These are phyloP conservation scores for Phthorimaea operculella DNA, from an alignment of 1,140 invertebrate species.

Conservation along the genomic window DNA sequence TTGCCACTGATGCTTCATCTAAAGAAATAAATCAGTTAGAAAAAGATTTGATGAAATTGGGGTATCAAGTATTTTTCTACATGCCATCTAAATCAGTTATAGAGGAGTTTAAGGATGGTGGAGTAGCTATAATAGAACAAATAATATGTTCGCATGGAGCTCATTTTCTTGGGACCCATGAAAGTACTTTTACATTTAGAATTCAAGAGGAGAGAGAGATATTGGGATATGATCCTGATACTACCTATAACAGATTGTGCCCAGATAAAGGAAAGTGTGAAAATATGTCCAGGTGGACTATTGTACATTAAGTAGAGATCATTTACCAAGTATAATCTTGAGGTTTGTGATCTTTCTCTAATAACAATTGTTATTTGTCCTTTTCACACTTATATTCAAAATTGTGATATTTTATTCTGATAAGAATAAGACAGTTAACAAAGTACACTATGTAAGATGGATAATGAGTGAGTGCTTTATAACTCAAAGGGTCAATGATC, in stretches of 20 bases:
- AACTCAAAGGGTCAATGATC: too few species aligned
- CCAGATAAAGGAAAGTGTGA: constrained; percentile 56
- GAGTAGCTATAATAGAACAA: constrained; percentile 95
- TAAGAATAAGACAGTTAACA: too few species aligned
- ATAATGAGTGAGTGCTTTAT: too few species aligned
- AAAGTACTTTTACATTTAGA: constrained; percentile 95
- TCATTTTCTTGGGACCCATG: constrained; percentile 91
- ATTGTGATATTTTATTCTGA: too few species aligned
- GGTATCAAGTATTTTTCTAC: constrained; percentile 43
- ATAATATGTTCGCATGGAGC: constrained; percentile 91
- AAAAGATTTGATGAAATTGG: constrained; percentile 30
- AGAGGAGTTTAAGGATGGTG: constrained; percentile 81
- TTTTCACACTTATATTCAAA: too few species aligned
- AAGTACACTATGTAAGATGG: too few species aligned
- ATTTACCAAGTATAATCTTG: too few species aligned
- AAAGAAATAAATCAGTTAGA: constrained; percentile 67
- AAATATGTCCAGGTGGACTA: constrained; percentile 47
- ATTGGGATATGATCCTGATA: constrained; percentile 81
- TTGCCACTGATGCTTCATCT: constrained; percentile 83
- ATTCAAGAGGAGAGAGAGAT: constrained; percentile 98
- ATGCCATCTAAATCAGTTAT: constrained; percentile 62
- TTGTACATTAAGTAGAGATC: constrained; percentile 23
- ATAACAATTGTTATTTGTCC: too few species aligned
- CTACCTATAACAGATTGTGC: constrained; percentile 93
- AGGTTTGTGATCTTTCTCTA: too few species aligned